phyloP scores from a whole-genome alignment of 2,888 invertebrate genomes.

The Lithophane semibrunnea region DNA sequence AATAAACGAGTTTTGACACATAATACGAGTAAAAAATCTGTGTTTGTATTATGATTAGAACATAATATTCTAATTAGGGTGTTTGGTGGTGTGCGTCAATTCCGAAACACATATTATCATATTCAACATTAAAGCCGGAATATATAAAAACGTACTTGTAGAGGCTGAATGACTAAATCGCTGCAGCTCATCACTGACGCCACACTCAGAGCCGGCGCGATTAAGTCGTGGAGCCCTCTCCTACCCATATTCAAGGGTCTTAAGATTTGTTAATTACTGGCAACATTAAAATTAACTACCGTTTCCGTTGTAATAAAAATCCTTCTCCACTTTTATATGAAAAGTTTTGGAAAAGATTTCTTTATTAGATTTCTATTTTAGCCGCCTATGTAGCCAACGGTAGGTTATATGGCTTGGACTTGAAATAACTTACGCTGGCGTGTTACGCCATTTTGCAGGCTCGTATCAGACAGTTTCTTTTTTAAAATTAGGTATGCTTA shows the following conservation, averaged over 20 bases:
- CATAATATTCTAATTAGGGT: too few species aligned
- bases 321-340: constrained; percentile 71
- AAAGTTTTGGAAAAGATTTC: constrained; percentile 68
- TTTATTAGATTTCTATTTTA: constrained; percentile 58
- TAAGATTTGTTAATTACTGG: constrained; percentile 88
- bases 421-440: neutral
- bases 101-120: too few species aligned
- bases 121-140: neutral
- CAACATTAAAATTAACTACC: constrained; percentile 88
- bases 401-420: constrained; percentile 7
- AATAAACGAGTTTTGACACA: too few species aligned
- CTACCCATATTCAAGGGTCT: constrained; percentile 84
- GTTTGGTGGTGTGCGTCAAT: too few species aligned
- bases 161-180: constrained; percentile 43
- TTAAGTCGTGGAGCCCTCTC: constrained; percentile 79
- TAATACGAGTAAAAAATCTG: too few species aligned
- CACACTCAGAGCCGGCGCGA: constrained; percentile 69
- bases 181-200: constrained; percentile 52
- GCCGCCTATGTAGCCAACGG: constrained; percentile 18
- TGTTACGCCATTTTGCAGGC: neutral
- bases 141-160: neutral
- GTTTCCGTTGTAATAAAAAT: constrained; percentile 79
- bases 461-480: neutral
- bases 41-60: too few species aligned
- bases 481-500: too few species aligned